Base-by-base conservation (phyloP, 1,140 invertebrate genomes). In the Drosophila lacteicornis region DNA sequence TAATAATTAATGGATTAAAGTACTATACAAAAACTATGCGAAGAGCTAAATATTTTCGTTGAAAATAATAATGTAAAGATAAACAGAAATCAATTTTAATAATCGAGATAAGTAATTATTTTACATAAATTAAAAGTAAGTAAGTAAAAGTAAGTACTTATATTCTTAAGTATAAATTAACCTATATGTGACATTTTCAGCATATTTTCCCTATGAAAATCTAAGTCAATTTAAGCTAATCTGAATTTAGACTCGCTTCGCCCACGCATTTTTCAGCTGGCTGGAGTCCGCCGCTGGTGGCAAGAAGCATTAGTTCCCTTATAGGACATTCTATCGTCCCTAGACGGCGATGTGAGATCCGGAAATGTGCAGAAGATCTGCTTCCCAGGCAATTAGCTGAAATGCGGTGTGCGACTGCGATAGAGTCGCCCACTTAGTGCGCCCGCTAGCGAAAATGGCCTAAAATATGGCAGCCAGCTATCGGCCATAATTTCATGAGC, bases 391-490 rank as follows among this genome's bases (percentile, higher is more conserved):
- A 84, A 79, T 86, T 86, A 84, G 74, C 55, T 66, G 47, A 58
- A 69, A 80, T 75, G 62, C 42, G 50, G 40, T 53, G 58, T 38
- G 45, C 42, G 62, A 70, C 62, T 67, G 63, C 53, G 25, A 70
- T 70, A 70, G 36, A 62, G 68, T 59, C 50, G 69, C 76, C 69
- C 63, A 71, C 60, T 71, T 86, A 85, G 73, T 49, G 60, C 60
- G 69, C 17, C 38, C 43, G 46, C 66, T 51, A 65, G 68, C 45
- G 49, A 83, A 55, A 87, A 87, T 88, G 84, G 76, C 65, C 80
- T 83, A 88, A 87, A 87, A 88, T 87, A 88, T 88, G 80, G 77
- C 84, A 77, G 68, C 84, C 74, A 60, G 61, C 62, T 81, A 67
- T 57, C 36, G 79, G 66, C 61, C 67, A 88, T 83, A 88, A 83